A percentile compares a stretch with the other conserved stretches of the same genome.
phyloP scores from a whole-genome alignment of 2,888 invertebrate genomes.

The Drosophila prolongata region DNA sequence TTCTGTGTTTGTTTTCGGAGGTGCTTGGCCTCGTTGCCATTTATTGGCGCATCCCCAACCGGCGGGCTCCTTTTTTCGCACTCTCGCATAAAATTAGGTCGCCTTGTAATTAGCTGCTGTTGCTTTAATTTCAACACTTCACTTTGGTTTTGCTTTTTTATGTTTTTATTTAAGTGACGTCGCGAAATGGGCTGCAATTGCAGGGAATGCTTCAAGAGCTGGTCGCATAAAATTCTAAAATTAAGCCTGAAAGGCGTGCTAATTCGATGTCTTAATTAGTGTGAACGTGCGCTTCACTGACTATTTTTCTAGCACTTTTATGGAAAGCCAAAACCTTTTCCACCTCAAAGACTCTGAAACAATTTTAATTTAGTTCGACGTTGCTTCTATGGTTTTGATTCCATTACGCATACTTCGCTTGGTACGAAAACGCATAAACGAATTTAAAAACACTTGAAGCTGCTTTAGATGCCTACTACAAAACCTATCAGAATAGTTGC shows the following conservation, averaged over 20 bases:
- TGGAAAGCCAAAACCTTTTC: background rate
- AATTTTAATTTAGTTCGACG: conserved; percentile 8
- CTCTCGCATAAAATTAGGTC: conserved; percentile 68
- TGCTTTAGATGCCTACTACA: conserved; percentile 10
- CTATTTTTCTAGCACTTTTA: background rate
- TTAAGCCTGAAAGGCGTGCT: background rate
- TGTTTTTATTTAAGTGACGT: conserved; percentile 49
- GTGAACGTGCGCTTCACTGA: background rate
- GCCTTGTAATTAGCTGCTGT: conserved; percentile 71
- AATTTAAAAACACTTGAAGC: conserved; percentile 38
- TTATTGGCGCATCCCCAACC: conserved; percentile 63
- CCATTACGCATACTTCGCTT: conserved; percentile 39
- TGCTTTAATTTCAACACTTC: conserved; percentile 63
- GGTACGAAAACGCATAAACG: conserved; percentile 18
- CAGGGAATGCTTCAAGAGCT: conserved; percentile 17
- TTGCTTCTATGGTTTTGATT: conserved; percentile 7
- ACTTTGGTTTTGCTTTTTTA: conserved; percentile 18
- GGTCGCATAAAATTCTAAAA: conserved; percentile 19
- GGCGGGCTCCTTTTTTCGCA: conserved; percentile 50
- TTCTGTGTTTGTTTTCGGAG: conserved; percentile 65
- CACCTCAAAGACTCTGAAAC: background rate
- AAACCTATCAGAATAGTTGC: conserved; percentile 50
- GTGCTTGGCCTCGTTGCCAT: conserved; percentile 77
- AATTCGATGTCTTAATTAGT: conserved; percentile 13
- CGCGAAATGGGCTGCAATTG: conserved; percentile 37